Base-by-base conservation (phyloP, 2,888 invertebrate species). In the Synergus umbraculus region DNA sequence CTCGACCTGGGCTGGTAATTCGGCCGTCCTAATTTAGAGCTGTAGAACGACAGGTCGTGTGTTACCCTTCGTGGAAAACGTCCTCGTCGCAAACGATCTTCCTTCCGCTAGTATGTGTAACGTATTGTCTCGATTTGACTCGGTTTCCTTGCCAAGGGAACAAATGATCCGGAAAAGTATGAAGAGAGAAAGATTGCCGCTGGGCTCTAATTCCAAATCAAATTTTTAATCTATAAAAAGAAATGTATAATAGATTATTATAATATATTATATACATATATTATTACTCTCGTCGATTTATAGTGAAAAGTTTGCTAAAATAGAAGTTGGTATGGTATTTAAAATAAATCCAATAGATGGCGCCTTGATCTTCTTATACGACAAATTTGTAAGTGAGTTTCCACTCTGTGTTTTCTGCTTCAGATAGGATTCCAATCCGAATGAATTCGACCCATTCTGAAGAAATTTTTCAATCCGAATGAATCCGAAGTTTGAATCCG, bases 1-100 rank as follows among this genome's bases (percentile, higher is more conserved):
- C 46, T 49, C 37, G 46, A 46, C 13, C 15, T 29, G 1, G 15
- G 41, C 9, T 65, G 1, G 69, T 73, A 49, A 73, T 73, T 73
- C 69, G 69, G 37, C 37, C 69, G 37, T 54, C 15, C 79, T 79
- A 79, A 79, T 79, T 79, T 63, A 79, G 77, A 65, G 67, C 58
- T 46, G 8, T 66, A 67, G 22, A 58, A 77, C 65, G 29, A 49
- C 49, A 66, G 65, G 43, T 22, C 77, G 67, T 79, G 79, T 65
- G 58, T 79, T 77, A 73, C 43, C 64, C 66, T 22, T 64, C 69
- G 54, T 54, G 15, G 49, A 73, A 29, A 73, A 29, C 37, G 9
- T 73, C 54, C 49, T 54, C 49, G 69, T 73, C 37, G 49, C 37
- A 73, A 73, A 73, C 37, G 54, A 73, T 54, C 37, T 73, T 73